Evolutionary conservation across 2,888 invertebrate genomes (phyloP), one percentile per base, ranked within the genome.

Genomic region (Ferdinandea cuprea): DNA sequence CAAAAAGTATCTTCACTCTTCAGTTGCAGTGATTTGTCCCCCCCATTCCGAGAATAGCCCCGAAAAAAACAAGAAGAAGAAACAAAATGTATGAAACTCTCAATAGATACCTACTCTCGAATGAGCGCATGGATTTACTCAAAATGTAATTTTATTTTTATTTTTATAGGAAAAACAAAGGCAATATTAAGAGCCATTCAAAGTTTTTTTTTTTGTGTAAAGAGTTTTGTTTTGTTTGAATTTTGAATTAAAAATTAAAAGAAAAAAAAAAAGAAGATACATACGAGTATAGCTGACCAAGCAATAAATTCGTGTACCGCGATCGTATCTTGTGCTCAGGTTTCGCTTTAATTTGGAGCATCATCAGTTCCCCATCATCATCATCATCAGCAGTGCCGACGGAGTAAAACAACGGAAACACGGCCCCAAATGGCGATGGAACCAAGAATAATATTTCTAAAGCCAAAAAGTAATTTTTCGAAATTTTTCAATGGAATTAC

Each of bases 401-500:
- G 28, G 48, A 56, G 65, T 4, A 40, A 25, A 58, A 25, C 32
- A 28, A 61, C 66, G 61, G 52, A 72, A 74, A 17, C 61, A 58
- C 30, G 56, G 46, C 73, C n/a, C n/a, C 48, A 15, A 59, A 84
- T 79, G 79, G 79, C 84, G 63, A 84, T 84, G 84, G 79, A 84
- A 84, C 84, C 84, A 65, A 84, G 84, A 74, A 74, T 84, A 13
- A 79, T 84, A 65, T 84, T 73, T 54, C 65, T 84, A 13, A 84
- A 84, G 59, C 84, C 84, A 61, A 84, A 84, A 58, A 84, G 65
- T 74, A 74, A 63, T 56, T 84, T 73, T 79, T 84, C 84, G 69
- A 84, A 84, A 79, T 84, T 69, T 79, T 84, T 84, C 84, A 65
- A 84, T 79, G 84, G 73, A 69, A 37, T 84, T 68, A 58, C 56